Evolutionary conservation across 2,113 vertebrate species (phyloP).

Genomic region (Sapayoa aenigma): DNA sequence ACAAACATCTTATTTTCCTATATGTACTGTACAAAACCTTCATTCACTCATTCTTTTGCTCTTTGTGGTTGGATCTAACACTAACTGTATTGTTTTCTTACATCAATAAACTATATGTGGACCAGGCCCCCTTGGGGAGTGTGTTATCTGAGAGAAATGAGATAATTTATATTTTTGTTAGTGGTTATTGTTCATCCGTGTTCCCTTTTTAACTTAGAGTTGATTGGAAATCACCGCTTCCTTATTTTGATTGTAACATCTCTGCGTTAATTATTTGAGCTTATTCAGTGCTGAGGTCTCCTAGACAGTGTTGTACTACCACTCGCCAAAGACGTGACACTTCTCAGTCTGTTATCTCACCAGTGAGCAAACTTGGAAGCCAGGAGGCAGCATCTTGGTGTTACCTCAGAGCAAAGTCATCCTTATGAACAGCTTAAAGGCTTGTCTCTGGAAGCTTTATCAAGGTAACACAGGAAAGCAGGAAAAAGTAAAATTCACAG

Average conservation of each 20-base stretch:
- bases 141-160: slow-evolving; percentile 64
- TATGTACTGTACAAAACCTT: slow-evolving; percentile 81
- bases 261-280: slow-evolving; percentile 17
- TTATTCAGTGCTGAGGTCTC: slow-evolving; percentile 36
- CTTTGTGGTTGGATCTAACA: slow-evolving; percentile 88
- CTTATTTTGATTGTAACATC: slow-evolving; percentile 30
- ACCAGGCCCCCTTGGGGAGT: slow-evolving; percentile 81
- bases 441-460: slow-evolving; percentile 33
- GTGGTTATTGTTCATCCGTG: slow-evolving; percentile 52
- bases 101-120: slow-evolving; percentile 91
- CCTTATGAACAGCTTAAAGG: background rate
- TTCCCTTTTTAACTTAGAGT: slow-evolving; percentile 39
- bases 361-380: slow-evolving; percentile 43
- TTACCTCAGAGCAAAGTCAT: background rate
- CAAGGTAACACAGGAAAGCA: slow-evolving; percentile 57
- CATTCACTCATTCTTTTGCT: slow-evolving; percentile 75
- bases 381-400: background rate
- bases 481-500: background rate
- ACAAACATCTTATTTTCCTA: slow-evolving; percentile 77
- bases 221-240: slow-evolving; percentile 43
- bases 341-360: background rate
- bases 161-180: slow-evolving; percentile 67
- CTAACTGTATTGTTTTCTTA: slow-evolving; percentile 93
- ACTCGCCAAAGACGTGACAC: slow-evolving; percentile 31
- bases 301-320: slow-evolving; percentile 51